Evolutionary conservation across 2,888 invertebrate species (phyloP).

Genomic region (Oeneis ivallda): DNA sequence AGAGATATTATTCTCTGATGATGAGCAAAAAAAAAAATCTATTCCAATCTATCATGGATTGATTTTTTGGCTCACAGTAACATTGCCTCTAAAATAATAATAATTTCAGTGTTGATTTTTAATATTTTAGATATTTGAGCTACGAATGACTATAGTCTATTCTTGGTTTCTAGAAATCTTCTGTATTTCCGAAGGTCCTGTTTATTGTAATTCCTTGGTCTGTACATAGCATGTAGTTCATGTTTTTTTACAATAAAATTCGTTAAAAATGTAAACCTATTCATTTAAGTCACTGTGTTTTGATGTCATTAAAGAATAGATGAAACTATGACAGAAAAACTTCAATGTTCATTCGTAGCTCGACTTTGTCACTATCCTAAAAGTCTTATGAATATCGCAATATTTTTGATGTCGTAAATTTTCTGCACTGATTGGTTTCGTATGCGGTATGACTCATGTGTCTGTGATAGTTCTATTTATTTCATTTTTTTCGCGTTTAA

Average conservation of each 20-base stretch:
- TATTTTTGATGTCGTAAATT: constrained; percentile 50
- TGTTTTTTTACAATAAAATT: too few relatives aligned
- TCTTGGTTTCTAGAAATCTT: background rate
- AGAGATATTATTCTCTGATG: background rate
- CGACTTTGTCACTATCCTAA: constrained; percentile 47
- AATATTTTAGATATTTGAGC: constrained; percentile 32
- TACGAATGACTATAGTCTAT: constrained; percentile 24
- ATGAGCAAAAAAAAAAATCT: background rate
- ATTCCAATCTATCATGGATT: background rate
- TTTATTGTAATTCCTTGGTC: too few relatives aligned
- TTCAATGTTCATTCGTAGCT: constrained; percentile 48
- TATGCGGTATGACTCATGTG: constrained; percentile 69
- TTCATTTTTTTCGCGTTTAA: constrained; percentile 51
- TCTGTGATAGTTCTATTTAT: constrained; percentile 80
- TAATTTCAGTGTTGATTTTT: constrained; percentile 29
- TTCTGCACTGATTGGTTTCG: constrained; percentile 64
- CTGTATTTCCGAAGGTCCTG: too few relatives aligned
- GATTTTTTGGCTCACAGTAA: background rate
- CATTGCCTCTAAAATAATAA: constrained; percentile 8
- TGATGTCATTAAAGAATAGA: background rate
- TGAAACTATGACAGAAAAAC: background rate
- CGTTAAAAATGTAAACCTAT: too few relatives aligned
- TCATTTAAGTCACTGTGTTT: too few relatives aligned
- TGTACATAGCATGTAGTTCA: too few relatives aligned
- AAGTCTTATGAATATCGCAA: constrained; percentile 62